Evolutionary conservation across 2,888 invertebrate genomes (phyloP), one percentile per base, ranked within the genome.

Genomic region (Pseudeuparius sepicola): DNA sequence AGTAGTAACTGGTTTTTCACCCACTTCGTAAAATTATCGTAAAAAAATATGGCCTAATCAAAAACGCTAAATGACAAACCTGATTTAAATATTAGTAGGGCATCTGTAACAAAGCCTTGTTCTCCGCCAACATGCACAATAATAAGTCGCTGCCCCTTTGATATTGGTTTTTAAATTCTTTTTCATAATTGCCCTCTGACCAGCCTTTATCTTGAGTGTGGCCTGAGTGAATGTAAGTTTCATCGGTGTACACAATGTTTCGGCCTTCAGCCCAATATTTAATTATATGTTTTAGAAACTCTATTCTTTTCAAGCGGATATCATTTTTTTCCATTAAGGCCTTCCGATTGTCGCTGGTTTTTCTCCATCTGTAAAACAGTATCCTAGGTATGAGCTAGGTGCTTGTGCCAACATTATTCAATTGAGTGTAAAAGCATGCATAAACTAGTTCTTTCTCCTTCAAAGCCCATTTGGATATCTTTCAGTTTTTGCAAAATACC

Each of bases 141-240:
- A 14, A 39, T 39, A 12, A 41, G 24, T 4, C 48, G 36, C 38
- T 40, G 20, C 5, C 45, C 48, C 46, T 48, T 51, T 6, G 48
- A 42, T 14, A 49, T 40, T 9, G 48, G 45, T 34, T 37, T n/a
- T n/a, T n/a, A n/a, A n/a, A n/a, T n/a, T n/a, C n/a, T n/a, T n/a
- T n/a, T n/a, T n/a, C n/a, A n/a, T n/a, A n/a, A 26, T 11, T 34
- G 4, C 33, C 37, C 35, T 42, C 35, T 16, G 17, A 25, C 35
- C 34, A 42, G 9, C 30, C 50, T 26, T 55, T 52, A 15, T 20
- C 16, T 32, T 32, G 32, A 14, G 15, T 15, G 15, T 32, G 32
- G 13, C 24, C 25, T 14, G 15, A 24, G 23, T 32, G 32, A 10
- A 32, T 32, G 11, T 32, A 32, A 4, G 24, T 32, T 24, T 32